Evolutionary conservation across 1,140 invertebrate genomes (phyloP).

Genomic region (Anthonomus grandis): DNA sequence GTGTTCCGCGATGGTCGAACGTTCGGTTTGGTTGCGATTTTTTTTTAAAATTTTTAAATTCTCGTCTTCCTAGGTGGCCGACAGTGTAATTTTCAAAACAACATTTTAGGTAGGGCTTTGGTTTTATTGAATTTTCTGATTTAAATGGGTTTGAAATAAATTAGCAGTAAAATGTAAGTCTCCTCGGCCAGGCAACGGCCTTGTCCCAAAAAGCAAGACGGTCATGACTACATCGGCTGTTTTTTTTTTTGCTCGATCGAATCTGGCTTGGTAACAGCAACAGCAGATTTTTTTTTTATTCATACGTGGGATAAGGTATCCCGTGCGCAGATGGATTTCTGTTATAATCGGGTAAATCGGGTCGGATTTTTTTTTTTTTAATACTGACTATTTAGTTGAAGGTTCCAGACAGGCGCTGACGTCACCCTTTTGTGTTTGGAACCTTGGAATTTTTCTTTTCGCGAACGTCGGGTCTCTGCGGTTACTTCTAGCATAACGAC

Average conservation of each 20-base stretch:
- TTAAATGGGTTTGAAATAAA: too few relatives aligned
- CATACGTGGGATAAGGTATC: slow-evolving; percentile 22
- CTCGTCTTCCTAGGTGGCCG: slow-evolving; percentile 2
- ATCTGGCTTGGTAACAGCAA: slow-evolving; percentile 23
- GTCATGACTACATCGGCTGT: slow-evolving; percentile 24
- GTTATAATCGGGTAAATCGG: slow-evolving; percentile 8
- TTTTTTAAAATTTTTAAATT: too few relatives aligned
- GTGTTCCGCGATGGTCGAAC: too few relatives aligned
- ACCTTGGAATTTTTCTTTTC: slow-evolving; percentile 18
- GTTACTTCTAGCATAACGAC: too few relatives aligned
- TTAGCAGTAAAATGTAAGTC: slow-evolving; percentile 7
- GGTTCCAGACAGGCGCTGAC: slow-evolving; percentile 26
- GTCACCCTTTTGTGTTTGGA: slow-evolving; percentile 9
- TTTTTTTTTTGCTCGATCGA: slow-evolving; percentile 17
- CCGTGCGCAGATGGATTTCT: slow-evolving; percentile 18
- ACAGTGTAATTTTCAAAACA: too few relatives aligned
- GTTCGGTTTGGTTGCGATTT: too few relatives aligned
- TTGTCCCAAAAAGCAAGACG: slow-evolving; percentile 26
- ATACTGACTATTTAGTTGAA: slow-evolving; percentile 16
- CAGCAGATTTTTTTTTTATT: slow-evolving; percentile 12
- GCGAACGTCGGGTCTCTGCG: neutral
- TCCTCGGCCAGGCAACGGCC: slow-evolving; percentile 13
- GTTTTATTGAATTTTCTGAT: too few relatives aligned
- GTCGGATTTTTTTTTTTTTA: slow-evolving; percentile 5
- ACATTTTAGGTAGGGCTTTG: too few relatives aligned